Base-by-base conservation (phyloP, 2,797 vertebrate species). In the Rhinella marina region DNA sequence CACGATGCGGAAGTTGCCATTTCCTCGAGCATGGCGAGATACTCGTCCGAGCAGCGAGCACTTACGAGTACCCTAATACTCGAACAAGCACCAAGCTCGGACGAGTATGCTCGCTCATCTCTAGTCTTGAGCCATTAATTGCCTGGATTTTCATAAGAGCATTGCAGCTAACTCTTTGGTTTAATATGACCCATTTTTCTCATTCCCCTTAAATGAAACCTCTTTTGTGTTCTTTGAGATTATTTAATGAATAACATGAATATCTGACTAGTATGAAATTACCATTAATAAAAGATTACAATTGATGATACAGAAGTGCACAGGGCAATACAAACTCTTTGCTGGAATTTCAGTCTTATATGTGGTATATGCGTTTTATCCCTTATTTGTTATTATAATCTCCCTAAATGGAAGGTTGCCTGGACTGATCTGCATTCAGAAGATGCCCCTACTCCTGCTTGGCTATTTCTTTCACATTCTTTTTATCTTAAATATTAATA, bases 211-310 rank as follows among this genome's bases (percentile, higher is more conserved):
- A 89, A 86, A 83, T 89, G 84, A 70, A 82, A 80, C 52, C 32
- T 75, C 56, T 89, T 89, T 86, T 83, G 84, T 89, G 73, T 82
- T 82, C 70, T 41, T 73, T 70, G 84, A 86, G 79, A 89, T 86
- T 32, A 86, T 86, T 86, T 89, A 89, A 83, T 89, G 80, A 89
- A 89, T 89, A 89, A 86, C 80, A 89, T 89, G 84, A 89, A 89
- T 89, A 86, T 86, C 77, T 86, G 88, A 89, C 77, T 89, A 86
- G 84, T 57, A 86, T 86, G 79, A 77, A 80, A 76, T 86, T 68
- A 29, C 75, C 80, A 89, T 82, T 89, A 89, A 89, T 89, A 89
- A 89, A 86, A 89, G 62, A 89, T 89, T 89, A 83, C 61, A 83
- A 79, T 89, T 89, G 72, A 86, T 89, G 86, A 86, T 86, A 82